Evolutionary conservation across 2,888 invertebrate genomes (phyloP), one percentile per base, ranked within the genome.

Genomic region (Conchocele bisecta): DNA sequence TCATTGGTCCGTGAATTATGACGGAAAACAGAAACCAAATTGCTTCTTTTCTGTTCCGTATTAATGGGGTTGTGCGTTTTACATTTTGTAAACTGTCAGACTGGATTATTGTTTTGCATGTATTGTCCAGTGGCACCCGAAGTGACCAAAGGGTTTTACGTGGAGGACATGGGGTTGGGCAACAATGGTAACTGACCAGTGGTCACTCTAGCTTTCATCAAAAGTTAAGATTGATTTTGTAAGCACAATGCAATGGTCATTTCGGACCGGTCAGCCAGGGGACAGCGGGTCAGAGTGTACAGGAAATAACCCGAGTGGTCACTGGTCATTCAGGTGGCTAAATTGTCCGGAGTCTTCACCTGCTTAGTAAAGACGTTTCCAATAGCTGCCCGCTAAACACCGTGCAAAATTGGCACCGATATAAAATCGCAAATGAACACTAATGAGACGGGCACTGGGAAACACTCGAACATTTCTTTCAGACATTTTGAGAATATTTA

Each of bases 201-300:
- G 77, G 77, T 77, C 77, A 77, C 65, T 61, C 58, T 53, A 65
- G 71, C 70, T 77, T 77, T 77, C 77, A 74, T 74, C 63, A 71
- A 68, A 57, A 56, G 56, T 67, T 59, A 60, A 67, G 64, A 64
- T 57, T 72, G 71, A 67, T 67, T 70, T 68, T 57, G 37, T 60
- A 57, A 29, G 70, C 67, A 77, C 77, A 77, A 77, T 74, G 61
- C 73, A 53, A 51, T 60, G 60, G 68, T 74, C 77, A 74, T 61
- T 74, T 65, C 68, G 77, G 74, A 71, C 74, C 77, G 77, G 77
- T 74, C 77, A 77, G 37, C 33, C 13, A 60, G 44, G 64, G 77
- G 77, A 77, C 77, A 77, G 29, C 41, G 65, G 77, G 77, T 77
- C 77, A 77, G 50, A 60, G 41, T 61, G 77, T 58, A 50, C 70